Conservation (phyloP, 2,113 vertebrate genomes). For the pig (Sus scrofa) region T2T-Sscrofa CM000818.6:72455501-72456000, state of each 20-base stretch:
- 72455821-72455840: not conserved
- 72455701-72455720: not conserved
- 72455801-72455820: not conserved
- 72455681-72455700: not conserved
- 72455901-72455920: not conserved
- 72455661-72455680: not conserved
- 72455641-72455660: not conserved
- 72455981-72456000: not conserved
- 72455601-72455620: not conserved
- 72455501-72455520: conserved; percentile 37
- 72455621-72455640: not conserved
- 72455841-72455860: not conserved
- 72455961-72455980: not conserved
- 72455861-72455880: not conserved
- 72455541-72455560: not conserved
- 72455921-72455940: not conserved
- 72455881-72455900: conserved; percentile 10
- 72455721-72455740: not conserved
- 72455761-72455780: not conserved
- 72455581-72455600: not conserved
- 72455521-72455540: not conserved
- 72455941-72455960: not conserved
- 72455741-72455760: not conserved
- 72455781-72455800: not conserved
- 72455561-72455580: not conserved